Base-by-base conservation (phyloP, 2,113 vertebrate genomes). In the Myiopsitta monachus region DNA sequence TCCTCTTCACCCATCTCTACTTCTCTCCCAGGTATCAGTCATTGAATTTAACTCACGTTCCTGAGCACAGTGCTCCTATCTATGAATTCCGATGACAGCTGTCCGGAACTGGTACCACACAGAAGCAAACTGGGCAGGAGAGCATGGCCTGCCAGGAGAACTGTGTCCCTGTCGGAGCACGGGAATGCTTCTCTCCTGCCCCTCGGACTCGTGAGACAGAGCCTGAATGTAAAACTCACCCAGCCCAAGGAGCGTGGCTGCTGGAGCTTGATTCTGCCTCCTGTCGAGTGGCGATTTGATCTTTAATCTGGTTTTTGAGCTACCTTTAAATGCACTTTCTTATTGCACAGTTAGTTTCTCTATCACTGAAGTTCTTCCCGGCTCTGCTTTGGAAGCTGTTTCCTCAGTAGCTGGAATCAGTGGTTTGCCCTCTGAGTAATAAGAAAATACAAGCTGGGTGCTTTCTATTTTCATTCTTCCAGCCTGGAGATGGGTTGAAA, bases 51-150 rank as follows among this genome's bases (percentile, higher is more conserved):
- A 99, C 98, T 79, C 99, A 99, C 3, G 98, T 99, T 95, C 98
- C 97, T 21, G 99, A 99, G 97, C 99, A 99, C 98, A 99, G 99
- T 11, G 98, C 98, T 47, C 98, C 99, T 92, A 99, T 99, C 97
- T 99, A 99, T 24, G 99, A 99, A 92, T 99, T 99, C 96, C 99
- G 99, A 98, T 99, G 99, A 99, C 98, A 95, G 79, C 77, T 66
- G 90, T 43, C 95, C 67, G n/a, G 82, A 87, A 78, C 82, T 92
- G 93, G 82, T 75, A 92, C 85, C 38, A 7, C 97, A 94, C 96
- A 67, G 96, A 97, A 94, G 97, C 96, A 95, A 96, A 66, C 14
- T 30, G 96, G 98, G 98, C 97, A 97, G 95, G 96, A 95, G 97
- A 83, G 90, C 96, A 79, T 36, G 87, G 93, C 81, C 97, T 94